Conservation (phyloP, 2,113 vertebrate genomes). For the Ellobius talpinus region DNA sequence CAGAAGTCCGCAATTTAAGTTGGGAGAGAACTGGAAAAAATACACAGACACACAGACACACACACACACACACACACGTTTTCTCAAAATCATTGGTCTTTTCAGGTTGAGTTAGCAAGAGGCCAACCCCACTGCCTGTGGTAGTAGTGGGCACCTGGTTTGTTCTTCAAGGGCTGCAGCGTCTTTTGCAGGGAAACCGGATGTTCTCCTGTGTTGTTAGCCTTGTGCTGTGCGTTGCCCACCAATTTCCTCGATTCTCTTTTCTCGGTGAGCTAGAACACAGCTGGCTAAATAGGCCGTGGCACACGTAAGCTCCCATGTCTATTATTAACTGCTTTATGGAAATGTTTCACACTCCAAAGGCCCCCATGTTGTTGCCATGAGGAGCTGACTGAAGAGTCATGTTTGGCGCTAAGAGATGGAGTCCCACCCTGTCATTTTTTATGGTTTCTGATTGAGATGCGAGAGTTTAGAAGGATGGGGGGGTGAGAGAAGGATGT, state of each 20-base stretch:
- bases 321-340: constrained; percentile 76
- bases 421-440: not conserved
- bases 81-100: not conserved
- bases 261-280: constrained; percentile 71
- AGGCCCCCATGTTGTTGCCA: constrained; percentile 52
- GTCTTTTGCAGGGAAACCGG: constrained; percentile 14
- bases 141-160: constrained; percentile 48
- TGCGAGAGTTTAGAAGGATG: constrained; percentile 19
- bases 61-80: not conserved
- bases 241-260: constrained; percentile 71
- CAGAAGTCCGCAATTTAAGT: not conserved
- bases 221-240: constrained; percentile 60
- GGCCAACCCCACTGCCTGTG: constrained; percentile 21
- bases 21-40: not conserved
- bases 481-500: constrained; percentile 10
- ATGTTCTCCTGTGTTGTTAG: constrained; percentile 35
- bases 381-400: constrained; percentile 22
- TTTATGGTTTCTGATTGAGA: constrained; percentile 10
- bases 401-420: constrained; percentile 52
- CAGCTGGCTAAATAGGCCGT: constrained; percentile 76
- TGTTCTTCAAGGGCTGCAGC: not conserved
- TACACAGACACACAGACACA: not conserved
- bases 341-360: constrained; percentile 69
- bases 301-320: constrained; percentile 71
- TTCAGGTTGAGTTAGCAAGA: constrained; percentile 56